Percentiles rank a stretch among this genome's conserved stretches.
These are phyloP conservation scores for Chrysina gloriosa DNA, from an alignment of 2,888 invertebrate species.

Conservation along the genomic window DNA sequence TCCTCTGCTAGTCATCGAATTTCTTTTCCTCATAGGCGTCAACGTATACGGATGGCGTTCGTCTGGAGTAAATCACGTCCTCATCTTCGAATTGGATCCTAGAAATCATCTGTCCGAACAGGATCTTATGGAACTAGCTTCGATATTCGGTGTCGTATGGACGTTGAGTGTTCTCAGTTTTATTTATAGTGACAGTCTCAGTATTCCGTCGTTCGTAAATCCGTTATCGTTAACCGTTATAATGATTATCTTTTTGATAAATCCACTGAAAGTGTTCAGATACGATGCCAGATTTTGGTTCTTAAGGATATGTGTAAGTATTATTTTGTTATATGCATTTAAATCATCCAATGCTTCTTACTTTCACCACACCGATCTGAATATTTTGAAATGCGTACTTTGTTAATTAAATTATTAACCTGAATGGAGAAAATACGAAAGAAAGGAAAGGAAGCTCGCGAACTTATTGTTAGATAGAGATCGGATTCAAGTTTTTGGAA, in stretches of 20 bases:
- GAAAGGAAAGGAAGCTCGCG: no score
- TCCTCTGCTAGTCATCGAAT: constrained; percentile 80
- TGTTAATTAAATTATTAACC: no score
- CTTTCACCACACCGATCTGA: no score
- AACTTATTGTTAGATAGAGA: no score
- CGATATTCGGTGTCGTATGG: constrained; percentile 83
- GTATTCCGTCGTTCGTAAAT: constrained; percentile 81
- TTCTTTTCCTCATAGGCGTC: constrained; percentile 81
- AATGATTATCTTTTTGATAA: constrained; percentile 77
- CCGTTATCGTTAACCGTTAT: constrained; percentile 77
- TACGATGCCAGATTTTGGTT: constrained; percentile 85
- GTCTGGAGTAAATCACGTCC: constrained; percentile 85
- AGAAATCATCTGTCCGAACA: constrained; percentile 81
- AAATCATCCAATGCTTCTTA: not conserved
- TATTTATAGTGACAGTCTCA: constrained; percentile 72
- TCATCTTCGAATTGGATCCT: constrained; percentile 86
- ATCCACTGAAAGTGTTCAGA: constrained; percentile 81
- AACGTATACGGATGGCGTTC: constrained; percentile 87
- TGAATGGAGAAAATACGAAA: no score
- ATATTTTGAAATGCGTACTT: no score
- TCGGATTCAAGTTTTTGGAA: no score
- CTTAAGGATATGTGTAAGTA: constrained; percentile 70
- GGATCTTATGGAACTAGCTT: constrained; percentile 81
- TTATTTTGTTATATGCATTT: not conserved
- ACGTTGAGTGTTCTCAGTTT: constrained; percentile 75